phyloP scores from a whole-genome alignment of 2,113 vertebrate genomes.

The Paraplagusia blochii region DNA sequence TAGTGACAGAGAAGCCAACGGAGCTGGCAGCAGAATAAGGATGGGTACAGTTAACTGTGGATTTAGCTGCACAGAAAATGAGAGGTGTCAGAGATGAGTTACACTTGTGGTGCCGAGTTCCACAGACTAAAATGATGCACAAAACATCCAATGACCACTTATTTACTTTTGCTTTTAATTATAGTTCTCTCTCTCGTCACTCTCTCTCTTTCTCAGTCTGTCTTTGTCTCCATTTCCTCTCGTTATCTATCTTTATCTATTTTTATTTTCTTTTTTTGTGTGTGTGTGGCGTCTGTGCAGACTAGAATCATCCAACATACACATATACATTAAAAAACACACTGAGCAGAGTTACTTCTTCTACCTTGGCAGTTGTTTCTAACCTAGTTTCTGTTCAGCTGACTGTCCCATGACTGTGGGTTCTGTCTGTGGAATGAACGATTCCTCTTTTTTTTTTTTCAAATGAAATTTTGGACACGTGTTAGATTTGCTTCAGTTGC shows the following conservation, averaged over 20 bases:
- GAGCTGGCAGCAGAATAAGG: constrained; percentile 7
- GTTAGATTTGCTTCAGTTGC: too few species aligned
- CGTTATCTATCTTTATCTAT: too few species aligned
- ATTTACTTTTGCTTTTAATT: constrained; percentile 71
- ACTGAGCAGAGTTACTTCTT: constrained; percentile 59
- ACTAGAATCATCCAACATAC: too few species aligned
- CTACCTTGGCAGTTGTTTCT: constrained; percentile 51
- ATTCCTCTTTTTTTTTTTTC: neutral
- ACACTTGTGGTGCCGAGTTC: constrained; percentile 56
- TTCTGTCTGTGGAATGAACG: too few species aligned
- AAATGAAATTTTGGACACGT: constrained; percentile 5
- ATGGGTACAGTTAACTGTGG: constrained; percentile 47
- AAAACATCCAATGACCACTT: constrained; percentile 66
- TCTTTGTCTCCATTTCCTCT: too few species aligned
- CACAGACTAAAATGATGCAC: constrained; percentile 61
- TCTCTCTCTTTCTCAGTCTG: too few species aligned
- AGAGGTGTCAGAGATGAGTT: constrained; percentile 63
- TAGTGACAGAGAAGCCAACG: neutral
- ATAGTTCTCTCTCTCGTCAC: constrained; percentile 35
- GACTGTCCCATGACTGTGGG: constrained; percentile 23
- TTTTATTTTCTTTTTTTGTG: neutral
- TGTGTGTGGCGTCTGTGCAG: neutral
- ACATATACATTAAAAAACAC: too few species aligned
- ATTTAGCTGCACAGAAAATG: constrained; percentile 67
- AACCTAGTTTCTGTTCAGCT: constrained; percentile 29